These are phyloP conservation scores for Brachionus manjavacas DNA, from an alignment of 1,140 invertebrate species.

Conservation along the genomic window DNA sequence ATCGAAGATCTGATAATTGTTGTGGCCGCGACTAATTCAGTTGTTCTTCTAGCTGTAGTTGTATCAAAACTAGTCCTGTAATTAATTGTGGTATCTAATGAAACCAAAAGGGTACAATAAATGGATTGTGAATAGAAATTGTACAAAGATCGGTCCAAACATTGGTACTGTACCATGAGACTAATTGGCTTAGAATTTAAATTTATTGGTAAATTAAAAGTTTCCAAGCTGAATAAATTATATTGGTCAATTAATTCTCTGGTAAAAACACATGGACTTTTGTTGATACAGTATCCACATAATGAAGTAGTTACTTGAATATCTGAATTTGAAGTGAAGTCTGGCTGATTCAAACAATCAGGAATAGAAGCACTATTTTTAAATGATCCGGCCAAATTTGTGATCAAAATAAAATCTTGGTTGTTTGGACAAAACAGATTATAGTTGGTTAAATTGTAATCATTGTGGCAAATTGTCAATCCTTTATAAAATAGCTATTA, in stretches of 20 bases:
- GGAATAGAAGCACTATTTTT: background rate
- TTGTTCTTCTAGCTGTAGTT: background rate
- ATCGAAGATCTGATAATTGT: background rate
- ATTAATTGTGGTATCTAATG: background rate
- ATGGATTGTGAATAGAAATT: background rate
- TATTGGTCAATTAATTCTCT: background rate
- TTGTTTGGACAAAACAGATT: constrained; percentile 6
- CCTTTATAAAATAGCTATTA: background rate
- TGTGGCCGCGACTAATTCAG: too few species aligned
- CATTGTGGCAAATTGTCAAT: background rate
- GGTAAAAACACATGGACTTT: background rate
- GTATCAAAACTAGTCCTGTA: background rate
- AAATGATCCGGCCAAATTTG: background rate
- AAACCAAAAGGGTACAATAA: background rate
- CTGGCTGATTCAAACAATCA: background rate
- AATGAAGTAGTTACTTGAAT: background rate
- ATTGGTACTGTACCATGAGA: background rate
- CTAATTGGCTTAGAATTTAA: background rate
- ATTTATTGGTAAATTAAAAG: background rate
- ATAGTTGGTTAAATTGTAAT: constrained; percentile 20
- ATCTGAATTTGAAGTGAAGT: background rate
- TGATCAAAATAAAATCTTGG: background rate
- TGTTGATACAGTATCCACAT: constrained; percentile 16
- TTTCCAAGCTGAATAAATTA: background rate
- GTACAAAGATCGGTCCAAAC: background rate